Conservation (phyloP, 2,113 vertebrate genomes). For the Uria lomvia region DNA sequence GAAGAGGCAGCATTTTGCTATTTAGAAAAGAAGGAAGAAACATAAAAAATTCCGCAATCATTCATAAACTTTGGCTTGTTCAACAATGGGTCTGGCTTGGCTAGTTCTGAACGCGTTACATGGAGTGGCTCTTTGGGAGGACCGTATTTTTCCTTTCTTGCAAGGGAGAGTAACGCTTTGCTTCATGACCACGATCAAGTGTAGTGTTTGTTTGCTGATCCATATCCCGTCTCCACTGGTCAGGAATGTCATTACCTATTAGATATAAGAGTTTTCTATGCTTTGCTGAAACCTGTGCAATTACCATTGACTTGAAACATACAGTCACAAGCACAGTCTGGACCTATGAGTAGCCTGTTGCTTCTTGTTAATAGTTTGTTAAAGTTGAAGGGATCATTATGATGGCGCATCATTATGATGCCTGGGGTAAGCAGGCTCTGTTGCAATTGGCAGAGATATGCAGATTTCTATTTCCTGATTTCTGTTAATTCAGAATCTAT, state of each 20-base stretch:
- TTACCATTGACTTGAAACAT: background rate
- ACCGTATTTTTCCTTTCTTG: background rate
- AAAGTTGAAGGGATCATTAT: background rate
- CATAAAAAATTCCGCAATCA: background rate
- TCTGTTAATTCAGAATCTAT: background rate
- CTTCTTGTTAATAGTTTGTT: background rate
- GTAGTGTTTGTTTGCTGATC: background rate
- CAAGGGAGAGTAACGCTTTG: background rate
- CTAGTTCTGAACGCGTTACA: background rate
- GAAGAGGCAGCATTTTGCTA: background rate
- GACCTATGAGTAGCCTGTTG: background rate
- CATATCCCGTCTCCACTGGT: background rate
- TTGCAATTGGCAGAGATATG: background rate
- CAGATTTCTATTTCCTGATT: background rate
- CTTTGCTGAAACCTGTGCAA: background rate
- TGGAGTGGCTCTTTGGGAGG: background rate
- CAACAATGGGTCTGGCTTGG: background rate
- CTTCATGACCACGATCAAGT: background rate
- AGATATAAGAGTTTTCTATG: background rate
- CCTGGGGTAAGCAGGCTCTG: background rate
- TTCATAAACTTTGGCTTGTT: background rate
- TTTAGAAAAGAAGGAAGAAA: background rate
- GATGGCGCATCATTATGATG: background rate
- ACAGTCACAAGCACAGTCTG: background rate
- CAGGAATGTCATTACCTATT: background rate